Base-by-base conservation (phyloP, 23 tunicate genomes). In the Clavelina lepadiformis region DNA sequence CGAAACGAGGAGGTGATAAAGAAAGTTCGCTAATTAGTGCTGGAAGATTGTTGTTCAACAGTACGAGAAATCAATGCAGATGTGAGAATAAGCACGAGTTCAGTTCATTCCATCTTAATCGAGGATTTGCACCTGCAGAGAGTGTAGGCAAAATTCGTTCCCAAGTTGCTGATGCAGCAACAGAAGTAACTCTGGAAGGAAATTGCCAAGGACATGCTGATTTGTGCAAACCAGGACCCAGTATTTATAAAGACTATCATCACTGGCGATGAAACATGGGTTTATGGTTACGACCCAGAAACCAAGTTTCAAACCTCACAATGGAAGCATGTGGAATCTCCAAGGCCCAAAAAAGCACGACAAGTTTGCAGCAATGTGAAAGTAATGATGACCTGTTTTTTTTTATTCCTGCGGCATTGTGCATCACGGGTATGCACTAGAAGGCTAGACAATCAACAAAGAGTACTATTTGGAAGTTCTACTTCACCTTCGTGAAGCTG, bases 121-220 rank as follows among this genome's bases (percentile, higher is more conserved):
- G 50, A 63, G 23, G 68, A 63, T 35, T 36, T 63, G 68, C 5
- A 15, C 50, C 5, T 36, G 49, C 50, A 51, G 50, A 63, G 50
- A 53, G 59, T 13, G 18, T n/a, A 7, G 59, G 26, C 59, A 8
- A n/a, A n/a, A 63, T 63, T 63, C 25, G 50, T 63, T 35, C 68
- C 68, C 49, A 63, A 63, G 68, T 27, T 63, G 68, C 68, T 63
- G 68, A 34, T 30, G 50, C 51, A 63, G 68, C 68, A 63, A 63
- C 68, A 63, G 68, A 63, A 58, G 68, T 50, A 63, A 36, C 68
- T 63, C 50, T 51, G 50, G 21, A 36, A 35, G 68, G 68, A 63
- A 63, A 63, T 63, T 21, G n/a, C 50, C 30, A 6, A 34, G 49
- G 50, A 63, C 68, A 63, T 63, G 68, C 49, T 36, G 20, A 51